Base-by-base conservation (phyloP, 2,113 vertebrate genomes). In the Colinus virginianus region DNA sequence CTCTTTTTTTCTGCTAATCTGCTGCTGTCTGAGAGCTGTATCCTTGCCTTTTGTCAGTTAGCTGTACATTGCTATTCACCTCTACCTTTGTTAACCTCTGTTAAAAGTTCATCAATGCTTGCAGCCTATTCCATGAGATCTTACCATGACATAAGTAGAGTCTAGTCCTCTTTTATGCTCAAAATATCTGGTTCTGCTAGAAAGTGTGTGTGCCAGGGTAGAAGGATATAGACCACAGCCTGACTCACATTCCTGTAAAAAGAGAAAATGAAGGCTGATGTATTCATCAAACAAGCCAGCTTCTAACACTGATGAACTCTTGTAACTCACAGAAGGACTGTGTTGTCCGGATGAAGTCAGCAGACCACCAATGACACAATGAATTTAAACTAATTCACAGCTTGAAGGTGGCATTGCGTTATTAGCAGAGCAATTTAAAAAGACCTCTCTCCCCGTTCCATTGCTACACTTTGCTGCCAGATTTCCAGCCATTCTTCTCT, bases 401-500 rank as follows among this genome's bases (percentile, higher is more conserved):
- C 61, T 82, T 61, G 62, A 90, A 92, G 56, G 45, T 86, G 92
- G 62, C 81, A 95, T 11, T 62, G 72, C 6, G 56, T 91, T 59
- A 77, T 95, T 96, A 95, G 88, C 95, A 92, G 61, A 80, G 53
- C 19, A 55, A 81, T 96, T 67, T 88, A 93, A 94, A 80, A 76
- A 96, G 90, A 89, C 77, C 63, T 84, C 25, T 77, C 88, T 92
- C 59, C 30, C 36, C 64, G 92, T 80, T 83, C 85, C 85, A 84
- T 95, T 97, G 95, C 91, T 92, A 58, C 94, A 82, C 64, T 92
- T 95, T 93, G 74, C 87, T 93, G 93, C 94, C 86, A 94, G 78
- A 49, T 96, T 94, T 95, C 92, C 79, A 93, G 87, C 93, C 84
- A 94, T 95, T 96, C 87, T 89, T 90, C 88, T 93, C 77, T 40